Evolutionary conservation across 2,113 vertebrate species (phyloP).

Genomic region (Anser cygnoides): DNA sequence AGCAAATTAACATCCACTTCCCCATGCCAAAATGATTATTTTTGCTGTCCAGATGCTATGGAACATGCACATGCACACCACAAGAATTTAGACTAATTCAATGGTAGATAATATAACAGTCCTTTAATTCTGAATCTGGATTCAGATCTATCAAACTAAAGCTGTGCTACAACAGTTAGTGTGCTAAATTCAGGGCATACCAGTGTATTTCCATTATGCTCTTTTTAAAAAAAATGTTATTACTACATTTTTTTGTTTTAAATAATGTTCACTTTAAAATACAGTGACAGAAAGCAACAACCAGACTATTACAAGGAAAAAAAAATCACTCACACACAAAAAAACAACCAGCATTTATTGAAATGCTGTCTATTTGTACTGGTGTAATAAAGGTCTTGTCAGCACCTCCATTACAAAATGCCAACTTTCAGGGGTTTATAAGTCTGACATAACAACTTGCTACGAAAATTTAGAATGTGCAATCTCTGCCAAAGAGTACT

Average conservation of each 20-base stretch:
- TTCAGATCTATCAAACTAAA: neutral
- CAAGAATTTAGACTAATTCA: neutral
- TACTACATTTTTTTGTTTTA: neutral
- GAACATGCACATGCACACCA: neutral
- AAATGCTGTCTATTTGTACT: neutral
- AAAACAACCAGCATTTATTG: neutral
- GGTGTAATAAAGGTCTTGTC: conserved; percentile 45
- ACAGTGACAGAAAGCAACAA: conserved; percentile 4
- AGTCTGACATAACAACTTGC: conserved; percentile 28
- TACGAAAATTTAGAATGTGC: conserved; percentile 1
- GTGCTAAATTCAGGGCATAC: neutral
- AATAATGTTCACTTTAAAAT: neutral
- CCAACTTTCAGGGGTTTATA: conserved; percentile 31
- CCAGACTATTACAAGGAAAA: neutral
- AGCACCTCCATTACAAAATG: conserved; percentile 33
- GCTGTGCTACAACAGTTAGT: neutral
- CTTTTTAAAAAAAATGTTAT: neutral
- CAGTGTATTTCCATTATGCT: neutral
- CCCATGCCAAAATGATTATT: neutral
- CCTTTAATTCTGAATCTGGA: neutral
- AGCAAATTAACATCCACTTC: neutral
- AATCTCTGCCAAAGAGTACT: neutral
- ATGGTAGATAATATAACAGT: neutral
- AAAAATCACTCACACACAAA: neutral
- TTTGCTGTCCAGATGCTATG: neutral